These are phyloP conservation scores for Schizotus pectinicornis DNA, from an alignment of 2,888 invertebrate species.

Conservation along the genomic window DNA sequence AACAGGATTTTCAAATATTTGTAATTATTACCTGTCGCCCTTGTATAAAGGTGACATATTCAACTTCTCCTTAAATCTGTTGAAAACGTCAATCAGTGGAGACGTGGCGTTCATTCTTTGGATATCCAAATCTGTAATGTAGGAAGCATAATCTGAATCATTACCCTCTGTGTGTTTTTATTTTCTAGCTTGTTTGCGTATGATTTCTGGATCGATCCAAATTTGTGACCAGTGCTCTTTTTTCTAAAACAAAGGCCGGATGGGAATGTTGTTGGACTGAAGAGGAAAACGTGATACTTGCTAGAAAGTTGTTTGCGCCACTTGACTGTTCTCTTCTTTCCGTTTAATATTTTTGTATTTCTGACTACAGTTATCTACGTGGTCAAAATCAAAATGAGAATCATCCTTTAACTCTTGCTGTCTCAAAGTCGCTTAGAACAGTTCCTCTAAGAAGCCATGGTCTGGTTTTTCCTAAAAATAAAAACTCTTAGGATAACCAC, in stretches of 20 bases:
- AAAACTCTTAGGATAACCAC: not conserved
- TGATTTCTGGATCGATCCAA: constrained; percentile 68
- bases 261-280: too few relatives aligned
- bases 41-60: constrained; percentile 51
- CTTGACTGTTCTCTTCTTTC: too few relatives aligned
- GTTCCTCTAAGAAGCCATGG: constrained; percentile 72
- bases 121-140: constrained; percentile 57
- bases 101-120: constrained; percentile 69
- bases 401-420: constrained; percentile 61
- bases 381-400: constrained; percentile 58
- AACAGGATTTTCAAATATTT: constrained; percentile 10
- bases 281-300: too few relatives aligned
- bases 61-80: constrained; percentile 65
- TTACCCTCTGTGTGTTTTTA: constrained; percentile 58
- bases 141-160: constrained; percentile 53
- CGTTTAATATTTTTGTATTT: constrained; percentile 41
- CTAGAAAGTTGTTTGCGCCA: too few relatives aligned
- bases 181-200: constrained; percentile 62
- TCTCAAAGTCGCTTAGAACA: constrained; percentile 71
- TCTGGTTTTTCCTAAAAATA: constrained; percentile 77
- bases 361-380: constrained; percentile 54
- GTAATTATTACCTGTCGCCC: constrained; percentile 44
- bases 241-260: too few relatives aligned
- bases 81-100: constrained; percentile 73
- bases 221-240: constrained; percentile 73